These are phyloP conservation scores for Campoletis raptor DNA, from an alignment of 2,888 invertebrate species.

Conservation along the genomic window DNA sequence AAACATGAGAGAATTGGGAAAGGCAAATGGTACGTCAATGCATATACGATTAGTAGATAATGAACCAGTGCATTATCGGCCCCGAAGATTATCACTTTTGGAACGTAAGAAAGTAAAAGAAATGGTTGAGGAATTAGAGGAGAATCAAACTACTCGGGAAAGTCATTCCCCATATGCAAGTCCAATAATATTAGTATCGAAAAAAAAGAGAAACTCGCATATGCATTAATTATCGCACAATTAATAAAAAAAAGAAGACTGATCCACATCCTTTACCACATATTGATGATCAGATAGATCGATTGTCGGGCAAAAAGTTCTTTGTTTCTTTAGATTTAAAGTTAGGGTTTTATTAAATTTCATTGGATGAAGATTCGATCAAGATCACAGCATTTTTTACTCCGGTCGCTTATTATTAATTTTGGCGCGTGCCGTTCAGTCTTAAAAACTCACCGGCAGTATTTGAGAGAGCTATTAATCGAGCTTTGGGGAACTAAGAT, in stretches of 20 bases:
- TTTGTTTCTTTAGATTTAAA: no score
- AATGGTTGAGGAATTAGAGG: no score
- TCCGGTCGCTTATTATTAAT: constrained; percentile 63
- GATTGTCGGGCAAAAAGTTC: no score
- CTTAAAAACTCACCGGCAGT: constrained; percentile 69
- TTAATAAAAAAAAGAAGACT: constrained; percentile 78
- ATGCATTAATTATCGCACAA: constrained; percentile 74
- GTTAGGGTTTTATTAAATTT: constrained; percentile 71
- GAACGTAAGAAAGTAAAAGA: constrained; percentile 68
- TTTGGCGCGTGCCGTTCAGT: constrained; percentile 64
- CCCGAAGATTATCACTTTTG: constrained; percentile 61
- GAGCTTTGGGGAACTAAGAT: constrained; percentile 64
- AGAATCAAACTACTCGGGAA: no score
- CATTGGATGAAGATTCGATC: constrained; percentile 47
- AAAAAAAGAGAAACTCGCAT: constrained; percentile 71
- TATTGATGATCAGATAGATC: no score
- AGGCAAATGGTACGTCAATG: constrained; percentile 60
- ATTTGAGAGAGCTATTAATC: constrained; percentile 75
- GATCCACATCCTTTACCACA: constrained; percentile 79
- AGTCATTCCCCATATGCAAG: no score
- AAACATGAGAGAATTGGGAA: constrained; percentile 21
- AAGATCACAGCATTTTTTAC: constrained; percentile 56
- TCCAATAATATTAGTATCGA: constrained; percentile 73
- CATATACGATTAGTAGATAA: no score
- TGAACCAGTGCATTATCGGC: constrained; percentile 67